A percentile compares a stretch with the other conserved stretches of the same genome.
Evolutionary conservation across 2,888 invertebrate species (phyloP).

Genomic region (Argyresthia goedartella): DNA sequence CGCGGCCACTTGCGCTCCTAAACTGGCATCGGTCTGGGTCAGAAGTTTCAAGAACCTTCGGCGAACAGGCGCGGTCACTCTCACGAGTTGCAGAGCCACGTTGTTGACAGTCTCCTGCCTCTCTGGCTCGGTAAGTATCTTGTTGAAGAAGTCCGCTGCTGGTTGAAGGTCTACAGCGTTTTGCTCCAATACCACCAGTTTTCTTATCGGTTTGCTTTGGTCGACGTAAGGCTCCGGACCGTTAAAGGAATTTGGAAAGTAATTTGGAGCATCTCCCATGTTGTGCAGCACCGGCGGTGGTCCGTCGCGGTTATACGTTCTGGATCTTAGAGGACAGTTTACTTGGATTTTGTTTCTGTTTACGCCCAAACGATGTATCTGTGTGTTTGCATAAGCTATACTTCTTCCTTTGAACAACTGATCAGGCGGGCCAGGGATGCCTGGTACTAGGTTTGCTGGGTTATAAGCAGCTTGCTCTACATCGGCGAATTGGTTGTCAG

Average conservation of each 20-base stretch:
- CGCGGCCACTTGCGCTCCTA: constrained; percentile 75
- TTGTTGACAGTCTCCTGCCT: constrained; percentile 18
- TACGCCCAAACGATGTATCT: constrained; percentile 81
- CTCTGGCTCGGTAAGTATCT: constrained; percentile 59
- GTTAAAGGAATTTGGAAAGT: constrained; percentile 89
- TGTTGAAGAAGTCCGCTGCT: constrained; percentile 77
- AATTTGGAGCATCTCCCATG: constrained; percentile 88
- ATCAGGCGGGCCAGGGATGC: constrained; percentile 87
- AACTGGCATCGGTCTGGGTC: constrained; percentile 78
- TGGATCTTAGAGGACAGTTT: constrained; percentile 82
- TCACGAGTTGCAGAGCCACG: constrained; percentile 12
- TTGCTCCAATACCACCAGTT: background rate
- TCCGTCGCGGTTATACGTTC: constrained; percentile 87
- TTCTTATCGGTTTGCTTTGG: constrained; percentile 1
- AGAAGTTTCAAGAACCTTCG: constrained; percentile 83
- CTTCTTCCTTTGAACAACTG: constrained; percentile 84
- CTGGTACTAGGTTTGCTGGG: constrained; percentile 85
- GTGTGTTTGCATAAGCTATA: constrained; percentile 86
- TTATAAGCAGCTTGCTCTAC: constrained; percentile 88
- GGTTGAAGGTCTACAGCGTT: constrained; percentile 48
- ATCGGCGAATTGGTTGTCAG: constrained; percentile 86
- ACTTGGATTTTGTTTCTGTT: constrained; percentile 89
- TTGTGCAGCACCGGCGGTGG: constrained; percentile 76
- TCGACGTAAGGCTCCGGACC: constrained; percentile 70
- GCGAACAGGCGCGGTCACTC: constrained; percentile 69